These are phyloP conservation scores for Paradoxurus hermaphroditus DNA, from an alignment of 2,113 vertebrate genomes.

Conservation along the genomic window DNA sequence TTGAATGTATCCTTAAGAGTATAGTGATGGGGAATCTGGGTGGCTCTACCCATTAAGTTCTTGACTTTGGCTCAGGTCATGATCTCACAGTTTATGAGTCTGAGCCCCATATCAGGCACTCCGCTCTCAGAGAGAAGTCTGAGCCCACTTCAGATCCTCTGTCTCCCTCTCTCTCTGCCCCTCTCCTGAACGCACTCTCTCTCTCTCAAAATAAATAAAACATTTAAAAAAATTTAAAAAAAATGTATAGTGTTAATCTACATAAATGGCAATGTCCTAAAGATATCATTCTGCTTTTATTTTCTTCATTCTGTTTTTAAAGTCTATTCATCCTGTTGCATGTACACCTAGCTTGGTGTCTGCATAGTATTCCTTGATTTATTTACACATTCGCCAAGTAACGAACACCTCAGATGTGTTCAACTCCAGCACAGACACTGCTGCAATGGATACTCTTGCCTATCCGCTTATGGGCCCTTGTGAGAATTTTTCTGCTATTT, in stretches of 20 bases:
- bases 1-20: neutral
- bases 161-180: too few relatives aligned
- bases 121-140: too few relatives aligned
- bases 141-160: too few relatives aligned
- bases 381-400: neutral
- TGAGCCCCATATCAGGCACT: too few relatives aligned
- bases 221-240: too few relatives aligned
- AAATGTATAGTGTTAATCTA: neutral
- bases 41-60: too few relatives aligned
- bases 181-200: too few relatives aligned
- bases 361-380: neutral
- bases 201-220: too few relatives aligned
- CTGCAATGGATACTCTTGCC: neutral
- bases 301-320: neutral
- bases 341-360: neutral
- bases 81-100: too few relatives aligned
- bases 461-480: neutral
- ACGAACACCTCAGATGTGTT: neutral
- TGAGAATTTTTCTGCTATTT: neutral
- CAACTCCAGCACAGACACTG: neutral
- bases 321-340: neutral
- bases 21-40: too few relatives aligned
- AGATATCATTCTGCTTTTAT: neutral
- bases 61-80: too few relatives aligned
- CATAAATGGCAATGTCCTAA: neutral